Evolutionary conservation across 2,797 vertebrate species (phyloP), one percentile per base, ranked within the genome.

Genomic region (Bryconaethiops microstoma): DNA sequence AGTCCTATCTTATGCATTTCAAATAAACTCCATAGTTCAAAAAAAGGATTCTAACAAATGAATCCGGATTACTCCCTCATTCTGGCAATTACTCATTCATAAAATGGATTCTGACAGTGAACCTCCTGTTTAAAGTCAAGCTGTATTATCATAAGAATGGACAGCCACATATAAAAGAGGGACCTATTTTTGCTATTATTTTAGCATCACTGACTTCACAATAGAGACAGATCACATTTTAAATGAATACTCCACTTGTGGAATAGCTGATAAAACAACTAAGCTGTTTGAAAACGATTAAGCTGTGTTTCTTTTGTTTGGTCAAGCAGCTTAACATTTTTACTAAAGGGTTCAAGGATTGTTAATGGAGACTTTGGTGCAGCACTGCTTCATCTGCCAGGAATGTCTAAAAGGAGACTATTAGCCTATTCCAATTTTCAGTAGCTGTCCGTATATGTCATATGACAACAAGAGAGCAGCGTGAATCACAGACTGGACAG

Each of bases 401-500:
- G 45, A 40, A 65, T n/a, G 39, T 16, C 29, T n/a, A 17, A 71
- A 45, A 71, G 63, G 65, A 40, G 25, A 29, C 71, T 64, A 35
- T n/a, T 76, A n/a, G 29, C 62, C 23, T 39, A 67, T 35, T 14
- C 25, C 42, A 64, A 16, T 21, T 16, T 77, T 35, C 48, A 64
- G 7, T 35, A 52, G 14, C 40, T 62, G 29, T 42, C 62, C 48
- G 72, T 16, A 60, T 52, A 69, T 68, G 14, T 50, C 21, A 17
- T 21, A 60, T 63, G 21, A 59, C 55, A 77, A 55, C 54, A 54
- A 16, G 57, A 55, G 70, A 71, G 50, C 1, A 60, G 55, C n/a
- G 70, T 77, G 74, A 73, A 57, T 77, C 77, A 77, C n/a, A 40
- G 81, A 25, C 39, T 52, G 60, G 59, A 67, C 79, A 67, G 23